Evolutionary conservation across 2,888 invertebrate genomes (phyloP).

Genomic region (Hemicrepidius hirtus): DNA sequence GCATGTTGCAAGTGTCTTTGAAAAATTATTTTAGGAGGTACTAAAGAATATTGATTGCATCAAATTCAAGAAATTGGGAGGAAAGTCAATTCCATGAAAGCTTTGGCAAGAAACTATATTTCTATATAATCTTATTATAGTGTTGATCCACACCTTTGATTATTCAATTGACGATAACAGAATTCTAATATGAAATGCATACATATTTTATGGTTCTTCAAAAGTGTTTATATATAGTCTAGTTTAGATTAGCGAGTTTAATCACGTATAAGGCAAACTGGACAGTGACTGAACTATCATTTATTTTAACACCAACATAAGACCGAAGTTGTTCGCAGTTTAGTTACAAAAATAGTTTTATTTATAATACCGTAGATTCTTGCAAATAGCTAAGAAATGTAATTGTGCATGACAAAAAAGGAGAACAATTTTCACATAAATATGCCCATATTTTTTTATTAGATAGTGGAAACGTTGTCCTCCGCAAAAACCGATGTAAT

Average conservation of each 20-base stretch:
- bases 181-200: conserved; percentile 41
- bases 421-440: conserved; percentile 53
- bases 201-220: conserved; percentile 40
- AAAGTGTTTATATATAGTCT: conserved; percentile 37
- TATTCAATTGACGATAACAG: conserved; percentile 34
- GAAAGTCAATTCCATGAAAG: too few relatives aligned
- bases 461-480: conserved; percentile 48
- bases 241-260: conserved; percentile 35
- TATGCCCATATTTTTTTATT: conserved; percentile 41
- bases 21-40: too few relatives aligned
- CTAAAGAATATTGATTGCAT: too few relatives aligned
- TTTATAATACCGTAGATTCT: conserved; percentile 41
- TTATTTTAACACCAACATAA: conserved; percentile 46
- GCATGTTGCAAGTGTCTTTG: too few relatives aligned
- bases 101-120: not conserved
- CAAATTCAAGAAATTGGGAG: too few relatives aligned
- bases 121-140: conserved; percentile 19
- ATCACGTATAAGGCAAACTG: conserved; percentile 42
- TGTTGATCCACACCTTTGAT: conserved; percentile 30
- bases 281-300: conserved; percentile 44
- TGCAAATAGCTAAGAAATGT: conserved; percentile 40
- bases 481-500: conserved; percentile 68
- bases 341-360: conserved; percentile 46
- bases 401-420: conserved; percentile 48
- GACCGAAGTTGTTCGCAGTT: conserved; percentile 42